Conservation (phyloP, 2,888 invertebrate genomes). For the Drosophila picticornis region DNA sequence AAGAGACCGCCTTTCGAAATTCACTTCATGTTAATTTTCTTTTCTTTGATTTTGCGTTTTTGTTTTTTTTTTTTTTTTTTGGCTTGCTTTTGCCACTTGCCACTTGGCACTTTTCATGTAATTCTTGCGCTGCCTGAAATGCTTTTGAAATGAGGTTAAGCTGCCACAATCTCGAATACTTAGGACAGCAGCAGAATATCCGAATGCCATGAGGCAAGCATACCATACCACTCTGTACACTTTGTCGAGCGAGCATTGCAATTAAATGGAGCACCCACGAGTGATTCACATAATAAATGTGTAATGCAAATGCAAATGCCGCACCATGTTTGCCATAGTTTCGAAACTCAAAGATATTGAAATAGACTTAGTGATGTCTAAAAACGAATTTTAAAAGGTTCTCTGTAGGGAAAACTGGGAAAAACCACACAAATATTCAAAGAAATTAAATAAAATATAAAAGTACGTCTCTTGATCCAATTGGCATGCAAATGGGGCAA, state of each 20-base stretch:
- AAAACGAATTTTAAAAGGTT: background rate
- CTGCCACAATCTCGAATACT: constrained; percentile 57
- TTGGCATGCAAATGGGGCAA: background rate
- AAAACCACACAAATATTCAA: background rate
- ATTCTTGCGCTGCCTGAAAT: constrained; percentile 60
- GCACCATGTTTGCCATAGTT: background rate
- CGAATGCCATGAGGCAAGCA: constrained; percentile 39
- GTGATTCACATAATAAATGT: constrained; percentile 7
- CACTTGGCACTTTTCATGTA: constrained; percentile 67
- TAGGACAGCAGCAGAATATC: constrained; percentile 32
- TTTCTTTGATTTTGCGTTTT: constrained; percentile 70
- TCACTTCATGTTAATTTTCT: constrained; percentile 77
- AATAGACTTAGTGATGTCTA: background rate
- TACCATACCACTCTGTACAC: background rate
- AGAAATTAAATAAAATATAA: background rate
- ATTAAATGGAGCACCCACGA: constrained; percentile 15
- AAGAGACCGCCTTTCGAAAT: constrained; percentile 63
- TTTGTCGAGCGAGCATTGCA: constrained; percentile 6
- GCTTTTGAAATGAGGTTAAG: constrained; percentile 66
- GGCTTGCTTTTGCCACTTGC: constrained; percentile 38
- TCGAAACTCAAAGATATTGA: background rate
- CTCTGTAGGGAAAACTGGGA: background rate
- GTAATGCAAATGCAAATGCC: background rate
- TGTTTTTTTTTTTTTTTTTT: constrained; percentile 1
- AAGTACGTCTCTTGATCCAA: background rate